Base-by-base conservation (phyloP, 2,113 vertebrate genomes). In the Hassar affinis region DNA sequence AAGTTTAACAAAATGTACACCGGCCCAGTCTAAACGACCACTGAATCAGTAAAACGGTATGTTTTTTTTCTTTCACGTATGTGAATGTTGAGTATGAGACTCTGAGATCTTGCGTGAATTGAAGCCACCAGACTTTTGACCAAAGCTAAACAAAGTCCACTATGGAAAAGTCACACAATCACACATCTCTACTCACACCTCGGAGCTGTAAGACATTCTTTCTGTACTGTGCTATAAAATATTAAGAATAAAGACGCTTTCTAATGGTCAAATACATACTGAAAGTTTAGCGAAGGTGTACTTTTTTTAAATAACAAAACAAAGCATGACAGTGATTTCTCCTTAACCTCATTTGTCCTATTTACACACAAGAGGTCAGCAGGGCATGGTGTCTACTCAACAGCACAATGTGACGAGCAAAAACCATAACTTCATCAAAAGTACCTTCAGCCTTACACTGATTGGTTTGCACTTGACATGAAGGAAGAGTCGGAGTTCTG, bases 71-170 rank as follows among this genome's bases (percentile, higher is more conserved):
- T 83, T 77, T 81, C 85, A 88, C 86, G 30, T 82, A 88, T 57
- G 81, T 75, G 35, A 85, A 89, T 84, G 80, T 83, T 33, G 25
- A 83, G 80, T 69, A 88, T 91, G 88, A n/a, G 85, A 92, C 84
- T 88, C 85, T 87, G 91, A 91, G 71, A 86, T 92, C 88, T 84
- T 88, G 89, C 91, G 91, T 87, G 84, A 92, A 92, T 91, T 85
- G 88, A 94, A 93, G 92, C 94, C 90, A 91, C 91, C 92, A 93
- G 90, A 90, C 86, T 87, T 92, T 91, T 89, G 80, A 92, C 91
- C 92, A 89, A 93, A 94, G 91, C 92, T 86, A 79, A 92, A 91
- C 84, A 91, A 91, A 91, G 92, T 90, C 91, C 90, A 91, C 92
- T 92, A 92, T 90, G 91, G 88, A 93, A 91, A 92, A 92, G 91